A percentile compares a stretch with the other conserved stretches of the same genome.
Evolutionary conservation across 2,888 invertebrate species (phyloP).

Genomic region (Drosophila vallismaia): DNA sequence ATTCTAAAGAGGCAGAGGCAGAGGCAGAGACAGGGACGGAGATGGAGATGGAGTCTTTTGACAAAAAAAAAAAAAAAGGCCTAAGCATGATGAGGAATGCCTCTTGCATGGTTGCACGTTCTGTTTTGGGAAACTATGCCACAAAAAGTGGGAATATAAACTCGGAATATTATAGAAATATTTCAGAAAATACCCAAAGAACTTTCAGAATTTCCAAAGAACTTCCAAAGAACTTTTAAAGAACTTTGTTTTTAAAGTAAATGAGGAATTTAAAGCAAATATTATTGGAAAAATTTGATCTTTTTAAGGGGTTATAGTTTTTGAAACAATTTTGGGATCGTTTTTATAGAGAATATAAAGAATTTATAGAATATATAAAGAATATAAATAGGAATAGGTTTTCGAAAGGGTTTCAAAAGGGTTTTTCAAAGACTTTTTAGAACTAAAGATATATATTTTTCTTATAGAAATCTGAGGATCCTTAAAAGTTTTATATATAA

Average conservation of each 20-base stretch:
- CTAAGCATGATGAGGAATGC: slow-evolving; percentile 33
- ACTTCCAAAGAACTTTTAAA: not conserved
- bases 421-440: too few species aligned
- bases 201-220: not conserved
- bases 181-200: not conserved
- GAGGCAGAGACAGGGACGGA: too few species aligned
- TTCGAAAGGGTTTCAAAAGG: too few species aligned
- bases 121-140: slow-evolving; percentile 35
- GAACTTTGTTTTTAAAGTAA: not conserved
- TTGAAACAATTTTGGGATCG: too few species aligned
- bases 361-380: too few species aligned
- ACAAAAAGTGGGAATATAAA: slow-evolving; percentile 20
- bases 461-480: too few species aligned
- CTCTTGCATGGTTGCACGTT: slow-evolving; percentile 47
- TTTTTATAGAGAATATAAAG: too few species aligned
- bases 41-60: too few species aligned
- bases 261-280: not conserved
- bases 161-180: slow-evolving; percentile 1
- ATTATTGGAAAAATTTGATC: not conserved
- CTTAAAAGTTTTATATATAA: too few species aligned
- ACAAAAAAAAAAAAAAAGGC: slow-evolving; percentile 13
- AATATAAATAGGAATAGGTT: too few species aligned
- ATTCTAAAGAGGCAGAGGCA: slow-evolving; percentile 37
- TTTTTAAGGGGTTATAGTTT: too few species aligned
- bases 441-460: too few species aligned